Percentiles rank a stretch among this genome's conserved stretches.
These are phyloP conservation scores for Andricus grossulariae DNA, from an alignment of 1,140 invertebrate genomes.

Conservation along the genomic window DNA sequence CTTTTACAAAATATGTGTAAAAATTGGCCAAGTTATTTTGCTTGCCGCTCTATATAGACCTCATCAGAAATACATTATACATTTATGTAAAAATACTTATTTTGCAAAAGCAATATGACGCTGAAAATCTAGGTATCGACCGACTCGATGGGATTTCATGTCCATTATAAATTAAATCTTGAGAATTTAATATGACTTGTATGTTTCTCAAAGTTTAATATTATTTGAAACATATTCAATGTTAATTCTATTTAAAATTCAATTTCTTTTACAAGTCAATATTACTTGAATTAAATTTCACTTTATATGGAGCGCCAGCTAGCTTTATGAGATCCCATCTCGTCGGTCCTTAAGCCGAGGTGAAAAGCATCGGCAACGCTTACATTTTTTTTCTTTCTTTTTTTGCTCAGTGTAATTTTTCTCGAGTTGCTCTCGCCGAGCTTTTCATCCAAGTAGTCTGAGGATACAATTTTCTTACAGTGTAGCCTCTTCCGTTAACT, in stretches of 20 bases:
- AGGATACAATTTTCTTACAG: not conserved
- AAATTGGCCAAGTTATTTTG: slow-evolving; percentile 60
- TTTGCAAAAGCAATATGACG: slow-evolving; percentile 66
- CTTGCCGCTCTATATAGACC: slow-evolving; percentile 57
- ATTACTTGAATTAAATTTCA: not conserved
- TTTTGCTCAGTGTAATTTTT: not conserved
- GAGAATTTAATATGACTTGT: not conserved
- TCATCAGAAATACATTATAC: slow-evolving; percentile 48
- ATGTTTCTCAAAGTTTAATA: not conserved
- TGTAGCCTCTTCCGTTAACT: not conserved
- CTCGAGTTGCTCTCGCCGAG: not conserved
- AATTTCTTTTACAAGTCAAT: not conserved
- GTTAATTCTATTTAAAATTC: not conserved
- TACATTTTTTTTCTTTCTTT: not conserved
- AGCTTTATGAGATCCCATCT: slow-evolving; percentile 6
- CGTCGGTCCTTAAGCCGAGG: slow-evolving; percentile 10
- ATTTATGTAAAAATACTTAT: slow-evolving; percentile 55
- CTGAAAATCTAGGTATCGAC: slow-evolving; percentile 53
- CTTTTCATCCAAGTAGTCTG: slow-evolving; percentile 1
- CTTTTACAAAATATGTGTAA: slow-evolving; percentile 65
- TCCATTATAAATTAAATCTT: not conserved
- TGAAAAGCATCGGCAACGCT: slow-evolving; percentile 9
- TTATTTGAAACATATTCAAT: no score
- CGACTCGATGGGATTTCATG: slow-evolving; percentile 33
- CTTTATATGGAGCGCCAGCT: not conserved